These are phyloP conservation scores for Eilema griseolum DNA, from an alignment of 2,888 invertebrate genomes.

Conservation along the genomic window DNA sequence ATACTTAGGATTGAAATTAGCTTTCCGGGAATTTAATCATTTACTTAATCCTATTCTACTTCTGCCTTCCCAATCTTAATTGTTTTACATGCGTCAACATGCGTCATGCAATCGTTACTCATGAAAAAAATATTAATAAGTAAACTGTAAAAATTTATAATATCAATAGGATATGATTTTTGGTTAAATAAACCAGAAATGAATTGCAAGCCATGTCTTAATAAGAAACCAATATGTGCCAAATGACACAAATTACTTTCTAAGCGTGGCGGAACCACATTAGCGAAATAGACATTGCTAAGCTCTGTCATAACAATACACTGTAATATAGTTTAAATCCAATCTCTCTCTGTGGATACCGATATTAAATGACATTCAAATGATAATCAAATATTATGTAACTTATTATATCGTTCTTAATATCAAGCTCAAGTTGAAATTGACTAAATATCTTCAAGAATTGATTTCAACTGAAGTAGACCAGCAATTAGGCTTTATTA, in stretches of 20 bases:
- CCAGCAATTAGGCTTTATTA: slow-evolving; percentile 8
- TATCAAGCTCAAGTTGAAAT: background rate
- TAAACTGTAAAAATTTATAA: no score
- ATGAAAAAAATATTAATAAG: background rate
- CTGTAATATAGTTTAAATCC: background rate
- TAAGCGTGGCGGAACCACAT: background rate
- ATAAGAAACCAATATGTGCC: background rate
- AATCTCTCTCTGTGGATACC: background rate
- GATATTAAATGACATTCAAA: background rate
- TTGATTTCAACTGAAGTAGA: background rate
- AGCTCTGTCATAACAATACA: background rate
- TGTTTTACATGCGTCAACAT: background rate
- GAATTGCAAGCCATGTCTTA: background rate
- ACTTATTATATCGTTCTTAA: background rate
- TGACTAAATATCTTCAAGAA: background rate
- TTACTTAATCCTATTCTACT: no score
- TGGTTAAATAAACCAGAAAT: no score
- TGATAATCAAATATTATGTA: slow-evolving; percentile 7
- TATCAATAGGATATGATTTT: no score
- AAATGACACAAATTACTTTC: background rate
- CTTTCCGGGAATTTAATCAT: no score
- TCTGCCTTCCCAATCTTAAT: no score
- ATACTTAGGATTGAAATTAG: no score
- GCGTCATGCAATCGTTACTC: background rate
- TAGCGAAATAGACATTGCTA: background rate